Evolutionary conservation across 2,888 invertebrate genomes (phyloP), one percentile per base, ranked within the genome.

Genomic region (Trichopoda pennipes): DNA sequence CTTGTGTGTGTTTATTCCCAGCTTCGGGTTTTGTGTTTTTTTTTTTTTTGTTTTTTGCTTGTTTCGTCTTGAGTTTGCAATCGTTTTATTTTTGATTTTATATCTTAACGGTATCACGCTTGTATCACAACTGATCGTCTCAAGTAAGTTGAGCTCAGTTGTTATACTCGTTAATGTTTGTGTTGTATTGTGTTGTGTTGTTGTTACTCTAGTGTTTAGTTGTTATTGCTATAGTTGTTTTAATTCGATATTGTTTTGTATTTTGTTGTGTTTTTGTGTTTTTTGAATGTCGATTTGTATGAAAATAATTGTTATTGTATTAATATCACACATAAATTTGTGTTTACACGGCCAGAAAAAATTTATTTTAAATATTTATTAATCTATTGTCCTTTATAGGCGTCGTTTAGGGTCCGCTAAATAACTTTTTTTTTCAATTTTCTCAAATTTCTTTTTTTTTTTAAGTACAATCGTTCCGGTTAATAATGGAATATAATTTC

Each of bases 71-170:
- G 4, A 17, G 38, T 21, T 60, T 17, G 55, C 16, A 28, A 6
- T 35, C 16, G 47, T 42, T 49, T 55, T 17, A 44, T 66, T 68
- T 51, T 28, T 60, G 2, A 19, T 32, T 49, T 47, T 58, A 63
- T 78, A 78, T 86, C 86, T 87, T 86, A 77, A 84, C 85, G 85
- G 86, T 87, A 86, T 85, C 87, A 84, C 87, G 88, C 86, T 89
- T 87, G 87, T 85, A 88, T 86, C 88, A 83, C 86, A 87, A 89
- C 89, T 89, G 88, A 87, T 84, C 84, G 84, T 76, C 64, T 80
- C 73, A 82, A 79, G 76, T 81, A 58, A 85, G 74, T 76, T 80
- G 69, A n/a, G 80, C 83, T 83, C 78, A 75, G 63, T 84, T 84
- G 77, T 84, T 78, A 78, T 84, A 78, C 83, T 80, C 77, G 63